A percentile compares a stretch with the other conserved stretches of the same genome.
These are phyloP conservation scores for Aspidapion aeneum DNA, from an alignment of 2,888 invertebrate genomes.

Conservation along the genomic window DNA sequence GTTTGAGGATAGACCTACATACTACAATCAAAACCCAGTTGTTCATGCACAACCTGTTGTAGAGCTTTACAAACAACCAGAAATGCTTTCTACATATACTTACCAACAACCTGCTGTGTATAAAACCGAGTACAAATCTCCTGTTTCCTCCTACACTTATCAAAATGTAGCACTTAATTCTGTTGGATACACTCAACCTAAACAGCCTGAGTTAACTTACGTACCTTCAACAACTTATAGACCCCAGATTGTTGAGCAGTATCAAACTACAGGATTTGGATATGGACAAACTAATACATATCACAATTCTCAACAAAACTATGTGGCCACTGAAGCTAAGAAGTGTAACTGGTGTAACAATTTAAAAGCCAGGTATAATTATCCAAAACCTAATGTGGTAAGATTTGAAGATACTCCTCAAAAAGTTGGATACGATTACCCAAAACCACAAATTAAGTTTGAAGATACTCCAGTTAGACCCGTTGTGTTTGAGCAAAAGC, in stretches of 20 bases:
- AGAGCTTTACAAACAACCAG: conserved; percentile 23
- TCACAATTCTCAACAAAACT: neutral
- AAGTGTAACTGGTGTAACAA: neutral
- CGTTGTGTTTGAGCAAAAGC: neutral
- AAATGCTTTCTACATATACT: conserved; percentile 38
- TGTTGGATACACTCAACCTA: conserved; percentile 20
- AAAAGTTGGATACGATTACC: conserved; percentile 40
- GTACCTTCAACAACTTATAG: neutral
- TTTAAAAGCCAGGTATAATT: neutral
- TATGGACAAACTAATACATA: neutral
- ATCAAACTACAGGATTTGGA: neutral
- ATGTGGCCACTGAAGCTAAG: neutral
- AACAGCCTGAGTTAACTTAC: conserved; percentile 4
- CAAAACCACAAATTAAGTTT: conserved; percentile 31
- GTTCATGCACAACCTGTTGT: conserved; percentile 3
- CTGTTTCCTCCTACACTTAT: conserved; percentile 48
- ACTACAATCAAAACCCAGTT: neutral
- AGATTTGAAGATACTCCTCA: conserved; percentile 30
- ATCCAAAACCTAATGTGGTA: neutral
- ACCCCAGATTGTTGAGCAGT: neutral
- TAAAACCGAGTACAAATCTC: conserved; percentile 24
- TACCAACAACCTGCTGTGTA: conserved; percentile 36
- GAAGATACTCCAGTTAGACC: conserved; percentile 21
- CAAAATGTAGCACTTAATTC: conserved; percentile 42
- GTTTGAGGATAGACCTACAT: conserved; percentile 44